A percentile compares a stretch with the other conserved stretches of the same genome.
These are phyloP conservation scores for Brachypteracias leptosomus DNA, from an alignment of 2,113 vertebrate species.

Conservation along the genomic window DNA sequence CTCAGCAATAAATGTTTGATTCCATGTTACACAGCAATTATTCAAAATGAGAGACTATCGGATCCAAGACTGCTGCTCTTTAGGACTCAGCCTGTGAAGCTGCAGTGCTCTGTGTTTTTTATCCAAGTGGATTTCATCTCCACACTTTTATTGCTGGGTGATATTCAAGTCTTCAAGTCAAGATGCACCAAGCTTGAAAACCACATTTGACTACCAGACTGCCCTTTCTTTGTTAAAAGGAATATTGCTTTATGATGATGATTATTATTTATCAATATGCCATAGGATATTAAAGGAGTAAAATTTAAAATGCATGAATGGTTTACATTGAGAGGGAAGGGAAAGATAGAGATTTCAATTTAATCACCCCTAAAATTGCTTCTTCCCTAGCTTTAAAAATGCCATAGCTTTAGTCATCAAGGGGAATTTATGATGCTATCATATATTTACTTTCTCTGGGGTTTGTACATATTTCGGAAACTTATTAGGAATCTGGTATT, in stretches of 20 bases:
- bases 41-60: slow-evolving; percentile 46
- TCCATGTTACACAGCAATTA: slow-evolving; percentile 45
- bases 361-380: not conserved
- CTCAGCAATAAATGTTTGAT: slow-evolving; percentile 59
- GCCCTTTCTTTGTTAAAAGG: not conserved
- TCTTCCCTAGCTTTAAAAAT: slow-evolving; percentile 10
- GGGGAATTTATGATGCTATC: not conserved
- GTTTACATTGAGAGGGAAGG: not conserved
- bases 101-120: not conserved
- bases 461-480: not conserved
- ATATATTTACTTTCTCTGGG: not conserved
- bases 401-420: not conserved
- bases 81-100: slow-evolving; percentile 43
- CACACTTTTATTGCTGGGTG: not conserved
- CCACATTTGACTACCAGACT: not conserved
- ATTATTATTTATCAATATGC: not conserved
- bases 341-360: not conserved
- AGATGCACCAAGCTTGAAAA: not conserved
- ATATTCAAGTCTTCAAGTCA: not conserved
- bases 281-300: not conserved
- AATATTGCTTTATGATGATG: not conserved
- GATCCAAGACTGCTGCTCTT: slow-evolving; percentile 32
- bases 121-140: slow-evolving; percentile 32
- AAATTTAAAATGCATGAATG: not conserved
- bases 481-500: not conserved